A percentile compares a stretch with the other conserved stretches of the same genome.
These are phyloP conservation scores for Lasioglossum albipes DNA, from an alignment of 1,140 invertebrate species.

Conservation along the genomic window DNA sequence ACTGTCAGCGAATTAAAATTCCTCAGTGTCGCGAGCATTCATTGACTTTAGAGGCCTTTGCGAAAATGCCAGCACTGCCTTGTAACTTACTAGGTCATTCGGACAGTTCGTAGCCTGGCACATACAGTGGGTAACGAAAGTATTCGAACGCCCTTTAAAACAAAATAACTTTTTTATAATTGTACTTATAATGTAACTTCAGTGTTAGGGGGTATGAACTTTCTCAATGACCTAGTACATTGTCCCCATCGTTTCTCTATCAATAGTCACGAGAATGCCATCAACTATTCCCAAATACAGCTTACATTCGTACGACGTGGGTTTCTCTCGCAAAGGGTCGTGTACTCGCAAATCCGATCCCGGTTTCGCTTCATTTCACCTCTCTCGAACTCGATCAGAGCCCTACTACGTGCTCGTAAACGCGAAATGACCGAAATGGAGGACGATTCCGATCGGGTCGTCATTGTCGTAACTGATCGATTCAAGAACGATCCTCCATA, in stretches of 20 bases:
- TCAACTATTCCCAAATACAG: too few species aligned
- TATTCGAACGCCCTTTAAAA: too few species aligned
- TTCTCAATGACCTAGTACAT: neutral
- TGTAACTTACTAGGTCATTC: neutral
- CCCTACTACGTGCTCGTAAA: neutral
- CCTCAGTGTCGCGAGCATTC: constrained; percentile 42
- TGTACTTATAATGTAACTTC: too few species aligned
- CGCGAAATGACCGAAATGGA: neutral
- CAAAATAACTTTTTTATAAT: too few species aligned
- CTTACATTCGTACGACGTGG: neutral
- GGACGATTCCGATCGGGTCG: neutral
- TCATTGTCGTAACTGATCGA: neutral
- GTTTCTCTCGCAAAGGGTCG: neutral
- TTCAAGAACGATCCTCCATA: neutral
- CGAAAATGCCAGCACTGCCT: neutral
- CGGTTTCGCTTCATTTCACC: constrained; percentile 24
- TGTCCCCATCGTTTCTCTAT: neutral
- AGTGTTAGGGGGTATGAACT: too few species aligned
- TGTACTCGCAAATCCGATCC: constrained; percentile 41
- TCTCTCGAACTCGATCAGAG: constrained; percentile 14
- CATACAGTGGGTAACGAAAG: too few species aligned
- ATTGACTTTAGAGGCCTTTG: constrained; percentile 8
- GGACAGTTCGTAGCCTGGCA: too few species aligned
- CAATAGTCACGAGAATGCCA: constrained; percentile 17
- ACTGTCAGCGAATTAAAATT: constrained; percentile 51